Evolutionary conservation across 2,888 invertebrate genomes (phyloP).

Genomic region (Falcaria lacertinaria): DNA sequence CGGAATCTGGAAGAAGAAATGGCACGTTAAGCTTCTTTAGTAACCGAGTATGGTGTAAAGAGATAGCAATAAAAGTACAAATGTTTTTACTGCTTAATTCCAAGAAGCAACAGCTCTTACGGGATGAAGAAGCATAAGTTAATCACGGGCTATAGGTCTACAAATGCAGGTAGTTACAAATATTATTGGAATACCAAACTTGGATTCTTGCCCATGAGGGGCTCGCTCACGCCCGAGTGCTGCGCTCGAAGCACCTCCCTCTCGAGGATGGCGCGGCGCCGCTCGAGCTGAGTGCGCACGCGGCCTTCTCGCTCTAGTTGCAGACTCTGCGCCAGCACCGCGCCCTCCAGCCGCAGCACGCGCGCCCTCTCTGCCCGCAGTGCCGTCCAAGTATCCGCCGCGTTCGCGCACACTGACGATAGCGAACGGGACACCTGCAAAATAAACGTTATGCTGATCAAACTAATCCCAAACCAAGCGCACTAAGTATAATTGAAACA

Average conservation of each 20-base stretch:
- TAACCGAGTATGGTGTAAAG: no score
- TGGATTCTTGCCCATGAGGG: constrained; percentile 29
- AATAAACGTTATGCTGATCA: background rate
- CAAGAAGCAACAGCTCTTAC: no score
- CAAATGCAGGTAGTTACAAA: constrained; percentile 3
- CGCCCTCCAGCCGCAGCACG: constrained; percentile 59
- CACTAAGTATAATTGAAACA: no score
- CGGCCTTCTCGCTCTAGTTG: constrained; percentile 61
- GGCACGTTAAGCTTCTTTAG: constrained; percentile 5
- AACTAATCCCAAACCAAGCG: no score
- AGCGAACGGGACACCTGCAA: constrained; percentile 52
- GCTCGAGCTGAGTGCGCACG: constrained; percentile 63
- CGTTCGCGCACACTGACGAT: constrained; percentile 49
- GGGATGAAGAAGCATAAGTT: no score
- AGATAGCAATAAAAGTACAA: no score
- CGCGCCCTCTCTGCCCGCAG: constrained; percentile 59
- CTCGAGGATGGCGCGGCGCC: constrained; percentile 54
- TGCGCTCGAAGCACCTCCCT: constrained; percentile 47
- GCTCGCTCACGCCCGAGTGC: constrained; percentile 14
- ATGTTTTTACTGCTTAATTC: no score
- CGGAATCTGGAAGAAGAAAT: constrained; percentile 30
- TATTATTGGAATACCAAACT: constrained; percentile 34
- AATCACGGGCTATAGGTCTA: no score
- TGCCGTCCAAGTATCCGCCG: constrained; percentile 65
- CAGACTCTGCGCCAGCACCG: constrained; percentile 56